phyloP scores from a whole-genome alignment of 2,113 vertebrate genomes.

The Isichthys henryi region DNA sequence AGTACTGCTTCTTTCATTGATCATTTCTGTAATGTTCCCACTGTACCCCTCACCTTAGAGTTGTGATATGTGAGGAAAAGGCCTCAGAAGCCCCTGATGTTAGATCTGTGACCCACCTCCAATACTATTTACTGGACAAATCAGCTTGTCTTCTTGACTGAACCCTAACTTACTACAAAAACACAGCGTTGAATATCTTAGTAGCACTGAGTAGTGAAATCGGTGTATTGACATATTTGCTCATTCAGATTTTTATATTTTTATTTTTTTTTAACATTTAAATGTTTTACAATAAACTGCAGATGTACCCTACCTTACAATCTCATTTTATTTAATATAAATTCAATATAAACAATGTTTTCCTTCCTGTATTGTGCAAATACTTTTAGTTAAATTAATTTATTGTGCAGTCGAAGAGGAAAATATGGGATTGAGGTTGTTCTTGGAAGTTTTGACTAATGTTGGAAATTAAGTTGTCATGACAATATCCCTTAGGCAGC shows the following conservation, averaged over 20 bases:
- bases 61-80: background rate
- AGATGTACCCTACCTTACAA: background rate
- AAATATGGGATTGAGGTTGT: background rate
- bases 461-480: background rate
- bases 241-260: constrained; percentile 10
- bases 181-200: background rate
- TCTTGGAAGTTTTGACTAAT: background rate
- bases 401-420: background rate
- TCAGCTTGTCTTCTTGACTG: background rate
- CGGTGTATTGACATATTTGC: background rate
- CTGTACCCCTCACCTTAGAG: background rate
- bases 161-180: background rate
- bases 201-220: background rate
- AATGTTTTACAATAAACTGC: constrained; percentile 9
- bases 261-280: background rate
- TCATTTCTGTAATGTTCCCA: background rate
- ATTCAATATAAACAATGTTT: background rate
- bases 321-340: background rate
- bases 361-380: background rate
- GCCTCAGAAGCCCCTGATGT: background rate
- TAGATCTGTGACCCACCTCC: background rate
- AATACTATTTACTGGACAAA: background rate
- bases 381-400: background rate
- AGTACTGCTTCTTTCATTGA: background rate
- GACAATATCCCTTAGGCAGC: background rate